These are phyloP conservation scores for Spodoptera frugiperda DNA, from an alignment of 1,140 invertebrate genomes.

Conservation along the genomic window DNA sequence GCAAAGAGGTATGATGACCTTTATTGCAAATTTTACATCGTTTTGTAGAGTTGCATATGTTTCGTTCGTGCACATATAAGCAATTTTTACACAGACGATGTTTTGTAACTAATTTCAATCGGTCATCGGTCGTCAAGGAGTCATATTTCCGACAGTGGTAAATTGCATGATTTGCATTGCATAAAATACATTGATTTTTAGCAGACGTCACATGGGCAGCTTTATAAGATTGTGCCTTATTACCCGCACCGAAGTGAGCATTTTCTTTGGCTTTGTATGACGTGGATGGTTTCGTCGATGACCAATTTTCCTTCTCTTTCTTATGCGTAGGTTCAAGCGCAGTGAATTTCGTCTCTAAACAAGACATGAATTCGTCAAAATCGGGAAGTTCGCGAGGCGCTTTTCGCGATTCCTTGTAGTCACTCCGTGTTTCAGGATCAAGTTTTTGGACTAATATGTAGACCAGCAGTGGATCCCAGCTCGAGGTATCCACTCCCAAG, in stretches of 20 bases:
- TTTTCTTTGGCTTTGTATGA: too few species aligned
- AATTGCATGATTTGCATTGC: conserved; percentile 45
- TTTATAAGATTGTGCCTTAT: too few species aligned
- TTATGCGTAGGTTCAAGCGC: conserved; percentile 1
- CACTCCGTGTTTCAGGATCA: conserved; percentile 18
- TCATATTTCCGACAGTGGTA: conserved; percentile 43
- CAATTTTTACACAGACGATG: conserved; percentile 47
- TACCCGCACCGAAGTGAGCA: too few species aligned
- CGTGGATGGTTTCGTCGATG: too few species aligned
- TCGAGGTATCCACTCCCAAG: neutral
- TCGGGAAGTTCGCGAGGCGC: conserved; percentile 8
- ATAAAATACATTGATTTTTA: neutral
- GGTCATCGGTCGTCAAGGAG: neutral
- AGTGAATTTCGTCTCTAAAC: conserved; percentile 50
- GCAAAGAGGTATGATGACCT: neutral
- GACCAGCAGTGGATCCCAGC: conserved; percentile 10
- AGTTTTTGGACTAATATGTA: conserved; percentile 9
- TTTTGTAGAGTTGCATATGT: conserved; percentile 29
- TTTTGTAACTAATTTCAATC: conserved; percentile 3
- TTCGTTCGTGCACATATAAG: conserved; percentile 34
- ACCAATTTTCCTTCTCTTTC: too few species aligned
- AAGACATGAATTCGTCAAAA: conserved; percentile 47
- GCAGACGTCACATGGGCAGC: too few species aligned
- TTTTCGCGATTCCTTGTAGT: conserved; percentile 24
- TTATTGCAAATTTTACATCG: neutral